Evolutionary conservation across 1,140 invertebrate species (phyloP), one percentile per base, ranked within the genome.

Genomic region (Drosophila ficusphila): DNA sequence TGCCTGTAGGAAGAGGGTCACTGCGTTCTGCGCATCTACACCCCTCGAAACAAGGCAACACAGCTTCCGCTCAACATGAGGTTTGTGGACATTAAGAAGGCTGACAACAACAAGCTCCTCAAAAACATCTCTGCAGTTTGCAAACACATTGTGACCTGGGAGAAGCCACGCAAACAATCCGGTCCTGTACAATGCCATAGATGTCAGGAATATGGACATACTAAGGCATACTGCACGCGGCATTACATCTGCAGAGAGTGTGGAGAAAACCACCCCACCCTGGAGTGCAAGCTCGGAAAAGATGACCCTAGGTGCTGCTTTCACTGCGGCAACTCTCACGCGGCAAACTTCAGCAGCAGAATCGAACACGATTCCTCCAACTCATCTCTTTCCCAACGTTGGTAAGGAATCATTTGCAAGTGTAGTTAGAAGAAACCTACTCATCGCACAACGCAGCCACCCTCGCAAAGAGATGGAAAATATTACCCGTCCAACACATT

Each of bases 331-430:
- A n/a, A n/a, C n/a, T n/a, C n/a, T n/a, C n/a, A n/a, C n/a, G n/a
- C n/a, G n/a, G n/a, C 25, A 27, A 7, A 27, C 25, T 27, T 27
- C 25, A 27, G 14, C 36, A 14, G 9, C 36, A 38, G 36, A 18
- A 11, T 38, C 14, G 14, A 38, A 18, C 8, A 38, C 14, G 7
- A 38, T 27, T 19, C n/a, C 42, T 46, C 23, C 19, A 46, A 9
- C 42, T n/a, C 11, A 46, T 27, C n/a, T 27, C n/a, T 46, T 23
- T 27, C 21, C n/a, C n/a, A 27, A 44, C n/a, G 21, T 25, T 23
- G 23, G 42, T 46, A 46, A 46, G 12, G 42, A 46, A 46, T 27
- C 42, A 46, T 46, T 27, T 27, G 23, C 42, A 7, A 44, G 41
- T 25, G 41, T 44, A 12, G 21, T 8, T 2, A 27, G 11, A 44